Conservation (phyloP, 2,888 invertebrate genomes). For the Dexiosoma caninum region DNA sequence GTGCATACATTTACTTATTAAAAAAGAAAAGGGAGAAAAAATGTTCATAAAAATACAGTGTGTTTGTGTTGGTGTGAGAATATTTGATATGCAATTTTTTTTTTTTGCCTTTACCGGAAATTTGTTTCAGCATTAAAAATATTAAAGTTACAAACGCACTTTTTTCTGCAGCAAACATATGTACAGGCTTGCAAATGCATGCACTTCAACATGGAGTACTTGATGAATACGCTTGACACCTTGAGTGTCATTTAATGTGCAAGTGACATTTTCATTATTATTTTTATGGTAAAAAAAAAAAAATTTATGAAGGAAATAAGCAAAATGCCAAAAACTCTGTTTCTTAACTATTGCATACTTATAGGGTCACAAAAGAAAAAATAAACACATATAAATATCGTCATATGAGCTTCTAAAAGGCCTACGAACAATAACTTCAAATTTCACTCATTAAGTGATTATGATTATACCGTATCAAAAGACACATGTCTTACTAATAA, state of each 20-base stretch:
- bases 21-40: background rate
- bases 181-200: constrained; percentile 21
- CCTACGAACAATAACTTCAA: too few species aligned
- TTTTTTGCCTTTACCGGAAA: constrained; percentile 58
- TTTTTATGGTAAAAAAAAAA: constrained; percentile 22
- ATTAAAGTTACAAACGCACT: constrained; percentile 20
- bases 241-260: constrained; percentile 74
- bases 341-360: constrained; percentile 40
- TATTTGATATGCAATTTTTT: constrained; percentile 50
- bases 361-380: background rate
- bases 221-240: constrained; percentile 67
- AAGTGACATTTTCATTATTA: constrained; percentile 74
- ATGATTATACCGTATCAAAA: too few species aligned
- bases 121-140: constrained; percentile 49
- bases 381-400: too few species aligned
- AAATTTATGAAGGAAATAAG: constrained; percentile 10
- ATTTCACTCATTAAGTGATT: too few species aligned
- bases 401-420: too few species aligned
- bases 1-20: background rate
- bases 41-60: background rate
- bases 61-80: constrained; percentile 42
- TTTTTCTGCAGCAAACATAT: background rate
- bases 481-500: too few species aligned
- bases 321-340: background rate
- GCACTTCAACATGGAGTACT: constrained; percentile 44